phyloP scores from a whole-genome alignment of 2,797 vertebrate species.

The Orestias chungarensis region DNA sequence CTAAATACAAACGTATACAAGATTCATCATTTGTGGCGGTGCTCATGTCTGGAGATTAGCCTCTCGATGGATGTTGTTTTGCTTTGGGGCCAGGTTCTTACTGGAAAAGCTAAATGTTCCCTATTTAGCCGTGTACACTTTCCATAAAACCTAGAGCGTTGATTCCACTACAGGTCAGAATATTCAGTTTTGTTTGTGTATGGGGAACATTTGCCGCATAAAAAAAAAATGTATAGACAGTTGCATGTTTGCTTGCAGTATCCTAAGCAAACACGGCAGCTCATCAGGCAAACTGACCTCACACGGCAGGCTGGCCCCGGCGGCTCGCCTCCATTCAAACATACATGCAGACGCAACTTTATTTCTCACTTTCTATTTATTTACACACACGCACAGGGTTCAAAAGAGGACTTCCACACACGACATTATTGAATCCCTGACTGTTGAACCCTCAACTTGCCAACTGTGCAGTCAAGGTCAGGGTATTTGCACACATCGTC shows the following conservation, averaged over 20 bases:
- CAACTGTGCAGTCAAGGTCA: slow-evolving; percentile 57
- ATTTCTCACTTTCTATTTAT: slow-evolving; percentile 31
- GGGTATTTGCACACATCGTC: slow-evolving; percentile 8
- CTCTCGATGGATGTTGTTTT: background rate
- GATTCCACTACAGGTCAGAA: slow-evolving; percentile 38
- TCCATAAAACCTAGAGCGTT: slow-evolving; percentile 34
- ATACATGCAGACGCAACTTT: slow-evolving; percentile 1
- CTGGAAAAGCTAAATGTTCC: slow-evolving; percentile 45
- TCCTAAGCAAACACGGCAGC: background rate
- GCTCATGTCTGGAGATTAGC: background rate
- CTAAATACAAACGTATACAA: slow-evolving; percentile 14
- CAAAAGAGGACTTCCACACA: background rate
- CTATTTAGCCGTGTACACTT: slow-evolving; percentile 65
- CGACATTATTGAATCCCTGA: background rate
- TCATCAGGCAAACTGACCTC: slow-evolving; percentile 3
- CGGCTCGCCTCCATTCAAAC: slow-evolving; percentile 9
- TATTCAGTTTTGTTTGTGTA: slow-evolving; percentile 42
- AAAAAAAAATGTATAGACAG: slow-evolving; percentile 25
- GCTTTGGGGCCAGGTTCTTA: slow-evolving; percentile 26
- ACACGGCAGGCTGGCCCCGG: background rate
- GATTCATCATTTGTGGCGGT: slow-evolving; percentile 19
- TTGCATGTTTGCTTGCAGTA: slow-evolving; percentile 30
- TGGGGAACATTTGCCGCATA: background rate
- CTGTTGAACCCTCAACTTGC: slow-evolving; percentile 34
- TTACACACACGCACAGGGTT: slow-evolving; percentile 9